phyloP scores from a whole-genome alignment of 1,140 invertebrate species.

The Sitophilus oryzae region DNA sequence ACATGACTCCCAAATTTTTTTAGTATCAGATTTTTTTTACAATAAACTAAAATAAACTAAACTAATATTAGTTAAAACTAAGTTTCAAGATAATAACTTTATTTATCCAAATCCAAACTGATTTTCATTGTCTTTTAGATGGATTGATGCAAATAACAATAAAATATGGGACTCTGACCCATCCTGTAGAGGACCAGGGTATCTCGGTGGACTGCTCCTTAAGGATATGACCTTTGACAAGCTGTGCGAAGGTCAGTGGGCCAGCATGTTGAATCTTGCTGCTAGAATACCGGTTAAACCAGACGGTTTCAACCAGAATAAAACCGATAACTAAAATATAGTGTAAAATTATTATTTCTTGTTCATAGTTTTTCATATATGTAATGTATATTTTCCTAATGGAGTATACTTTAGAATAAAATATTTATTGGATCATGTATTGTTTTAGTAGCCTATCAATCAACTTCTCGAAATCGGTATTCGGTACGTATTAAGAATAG shows the following conservation, averaged over 20 bases:
- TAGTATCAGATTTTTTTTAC: background rate
- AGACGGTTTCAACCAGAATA: background rate
- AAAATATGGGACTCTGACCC: slow-evolving; percentile 70
- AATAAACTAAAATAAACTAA: too few relatives aligned
- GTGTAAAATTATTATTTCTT: too few relatives aligned
- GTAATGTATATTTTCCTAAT: too few relatives aligned
- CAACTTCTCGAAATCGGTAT: too few relatives aligned
- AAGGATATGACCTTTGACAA: slow-evolving; percentile 71
- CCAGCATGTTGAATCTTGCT: slow-evolving; percentile 70
- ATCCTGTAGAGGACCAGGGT: slow-evolving; percentile 68
- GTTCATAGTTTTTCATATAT: too few relatives aligned
- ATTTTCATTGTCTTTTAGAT: slow-evolving; percentile 55
- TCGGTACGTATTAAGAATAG: too few relatives aligned
- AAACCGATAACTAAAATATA: background rate
- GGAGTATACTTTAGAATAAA: too few relatives aligned
- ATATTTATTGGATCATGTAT: too few relatives aligned
- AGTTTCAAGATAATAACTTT: too few relatives aligned
- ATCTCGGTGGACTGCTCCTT: slow-evolving; percentile 61
- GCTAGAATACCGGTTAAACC: slow-evolving; percentile 54
- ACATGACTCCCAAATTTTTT: background rate
- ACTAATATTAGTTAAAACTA: too few relatives aligned
- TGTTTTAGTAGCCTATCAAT: too few relatives aligned
- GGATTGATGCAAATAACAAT: slow-evolving; percentile 57
- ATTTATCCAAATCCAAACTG: too few relatives aligned
- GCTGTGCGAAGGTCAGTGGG: slow-evolving; percentile 77